Percentiles rank a stretch among this genome's conserved stretches.
phyloP scores from a whole-genome alignment of 2,113 vertebrate genomes.

The Antigone vipio region DNA sequence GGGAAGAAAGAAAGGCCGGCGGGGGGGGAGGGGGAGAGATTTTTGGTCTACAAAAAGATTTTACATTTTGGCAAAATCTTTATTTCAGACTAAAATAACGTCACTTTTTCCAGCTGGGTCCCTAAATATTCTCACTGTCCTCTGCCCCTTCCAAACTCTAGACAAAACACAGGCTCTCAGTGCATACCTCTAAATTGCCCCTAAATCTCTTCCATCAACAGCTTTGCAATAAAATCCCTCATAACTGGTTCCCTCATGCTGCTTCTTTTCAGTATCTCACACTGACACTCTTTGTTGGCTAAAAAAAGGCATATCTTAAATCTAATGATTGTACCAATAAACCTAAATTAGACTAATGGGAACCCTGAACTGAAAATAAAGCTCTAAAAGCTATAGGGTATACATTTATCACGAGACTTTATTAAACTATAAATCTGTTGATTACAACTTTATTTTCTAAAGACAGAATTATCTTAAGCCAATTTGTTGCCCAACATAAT shows the following conservation, averaged over 20 bases:
- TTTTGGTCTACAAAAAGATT: background rate
- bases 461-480: constrained; percentile 44
- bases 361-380: constrained; percentile 13
- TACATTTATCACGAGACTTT: background rate
- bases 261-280: background rate
- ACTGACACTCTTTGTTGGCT: background rate
- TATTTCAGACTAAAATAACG: background rate
- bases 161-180: background rate
- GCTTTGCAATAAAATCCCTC: background rate
- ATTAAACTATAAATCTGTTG: constrained; percentile 32
- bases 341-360: background rate
- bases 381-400: constrained; percentile 3
- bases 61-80: background rate
- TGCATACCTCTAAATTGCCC: too few relatives aligned
- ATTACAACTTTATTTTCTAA: constrained; percentile 39
- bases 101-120: background rate
- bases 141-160: background rate
- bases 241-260: background rate
- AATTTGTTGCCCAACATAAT: constrained; percentile 29
- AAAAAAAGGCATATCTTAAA: background rate
- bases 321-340: constrained; percentile 16
- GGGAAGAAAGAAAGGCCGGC: background rate
- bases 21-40: background rate
- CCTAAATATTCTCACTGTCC: background rate
- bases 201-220: background rate